Percentiles rank a stretch among this genome's conserved stretches.
These are phyloP conservation scores for Leptopilina drosophilae DNA, from an alignment of 2,888 invertebrate genomes.

Conservation along the genomic window DNA sequence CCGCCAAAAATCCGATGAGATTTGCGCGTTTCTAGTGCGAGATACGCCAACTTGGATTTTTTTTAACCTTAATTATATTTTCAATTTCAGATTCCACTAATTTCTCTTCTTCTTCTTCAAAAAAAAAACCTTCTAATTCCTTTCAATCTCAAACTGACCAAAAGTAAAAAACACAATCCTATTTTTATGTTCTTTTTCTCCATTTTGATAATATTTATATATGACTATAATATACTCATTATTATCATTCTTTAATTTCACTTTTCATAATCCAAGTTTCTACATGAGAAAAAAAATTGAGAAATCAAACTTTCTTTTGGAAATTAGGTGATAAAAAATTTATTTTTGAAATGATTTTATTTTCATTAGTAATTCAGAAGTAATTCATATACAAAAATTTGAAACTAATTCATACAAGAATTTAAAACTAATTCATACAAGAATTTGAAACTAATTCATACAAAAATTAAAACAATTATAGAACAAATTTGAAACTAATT, in stretches of 20 bases:
- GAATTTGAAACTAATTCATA: too few species aligned
- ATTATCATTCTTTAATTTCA: conserved; percentile 13
- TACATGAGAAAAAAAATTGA: too few species aligned
- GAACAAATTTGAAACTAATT: too few species aligned
- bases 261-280: neutral
- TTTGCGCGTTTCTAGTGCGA: conserved; percentile 67
- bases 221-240: neutral
- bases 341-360: too few species aligned
- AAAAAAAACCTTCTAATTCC: conserved; percentile 51
- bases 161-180: conserved; percentile 50
- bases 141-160: conserved; percentile 58
- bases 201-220: conserved; percentile 2
- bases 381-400: too few species aligned
- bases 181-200: conserved; percentile 42
- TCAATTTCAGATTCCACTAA: conserved; percentile 71
- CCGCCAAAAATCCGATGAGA: conserved; percentile 73
- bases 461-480: too few species aligned
- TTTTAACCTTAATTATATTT: conserved; percentile 62
- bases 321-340: too few species aligned
- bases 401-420: too few species aligned
- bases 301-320: too few species aligned
- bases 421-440: too few species aligned
- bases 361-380: too few species aligned
- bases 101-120: conserved; percentile 56
- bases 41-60: conserved; percentile 61